phyloP scores from a whole-genome alignment of 1,140 invertebrate genomes.

The Leptinotarsa texana region DNA sequence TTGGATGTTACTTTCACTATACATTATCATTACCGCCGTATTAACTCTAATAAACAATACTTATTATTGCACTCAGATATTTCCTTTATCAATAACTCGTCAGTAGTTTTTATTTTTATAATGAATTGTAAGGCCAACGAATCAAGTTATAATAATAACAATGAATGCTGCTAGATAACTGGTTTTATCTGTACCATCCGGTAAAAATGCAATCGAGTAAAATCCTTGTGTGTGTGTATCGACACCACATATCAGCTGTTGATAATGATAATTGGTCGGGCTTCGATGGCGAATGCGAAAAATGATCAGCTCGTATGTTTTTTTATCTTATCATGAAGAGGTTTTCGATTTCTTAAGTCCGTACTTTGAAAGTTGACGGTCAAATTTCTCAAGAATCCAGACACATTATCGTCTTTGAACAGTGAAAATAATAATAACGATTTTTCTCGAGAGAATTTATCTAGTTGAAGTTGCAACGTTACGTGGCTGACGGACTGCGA shows the following conservation, averaged over 20 bases:
- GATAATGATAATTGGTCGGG: background rate
- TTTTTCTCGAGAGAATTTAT: too few relatives aligned
- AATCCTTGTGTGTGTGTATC: background rate
- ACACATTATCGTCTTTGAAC: too few relatives aligned
- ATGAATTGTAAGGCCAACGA: background rate
- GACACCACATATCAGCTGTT: background rate
- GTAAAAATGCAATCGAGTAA: background rate
- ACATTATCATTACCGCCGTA: too few relatives aligned
- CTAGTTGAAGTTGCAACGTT: too few relatives aligned
- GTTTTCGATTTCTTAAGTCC: background rate
- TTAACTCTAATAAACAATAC: too few relatives aligned
- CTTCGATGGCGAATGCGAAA: background rate
- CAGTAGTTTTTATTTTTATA: background rate
- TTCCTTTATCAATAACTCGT: background rate
- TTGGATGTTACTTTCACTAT: too few relatives aligned
- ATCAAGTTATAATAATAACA: background rate
- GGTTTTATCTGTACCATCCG: slow-evolving; percentile 1
- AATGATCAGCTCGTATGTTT: background rate
- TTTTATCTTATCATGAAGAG: background rate
- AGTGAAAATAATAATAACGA: too few relatives aligned
- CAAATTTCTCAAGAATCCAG: too few relatives aligned
- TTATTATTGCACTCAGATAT: too few relatives aligned
- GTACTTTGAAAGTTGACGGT: too few relatives aligned
- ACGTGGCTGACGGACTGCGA: too few relatives aligned
- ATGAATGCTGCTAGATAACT: background rate